Base-by-base conservation (phyloP, 2,113 vertebrate genomes). In the Australoheros scitulus region DNA sequence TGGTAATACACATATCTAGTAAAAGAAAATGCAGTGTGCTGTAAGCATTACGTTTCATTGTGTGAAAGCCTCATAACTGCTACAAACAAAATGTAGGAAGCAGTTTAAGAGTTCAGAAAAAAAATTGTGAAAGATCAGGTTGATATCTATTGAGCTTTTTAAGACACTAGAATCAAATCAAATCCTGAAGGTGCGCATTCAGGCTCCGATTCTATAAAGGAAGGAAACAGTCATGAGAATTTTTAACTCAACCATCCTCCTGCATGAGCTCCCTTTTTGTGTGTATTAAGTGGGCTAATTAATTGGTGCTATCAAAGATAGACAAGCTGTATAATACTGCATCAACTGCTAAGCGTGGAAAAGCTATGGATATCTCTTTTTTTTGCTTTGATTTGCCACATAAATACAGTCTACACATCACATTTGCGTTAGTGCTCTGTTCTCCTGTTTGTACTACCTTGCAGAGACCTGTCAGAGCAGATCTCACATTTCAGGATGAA, bases 401-500 rank as follows among this genome's bases (percentile, higher is more conserved):
- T 60, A 50, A 55, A 85, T 41, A 22, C 60, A 47, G 22, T 11
- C 5, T 11, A 18, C 9, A 65, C 47, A 57, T 32, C 34, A 36
- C 20, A 32, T 77, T 64, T 50, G 52, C 22, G 8, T 79, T 56
- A 56, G 18, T 57, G n/a, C 77, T 81, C 43, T 56, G 52, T 17
- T 18, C n/a, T 43, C 22, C 43, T 65, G 57, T 64, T 81, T 65
- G 58, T 78, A n/a, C 50, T 17, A 59, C 81, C 29, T 74, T 20
- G 8, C 11, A 38, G 76, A 50, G 64, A 0, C 41, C 60, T 11
- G 61, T 56, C 47, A 41, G 52, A 83, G 34, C 59, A 17, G 76
- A 64, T 56, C 76, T 60, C 58, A 79, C 38, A 6, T 83, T 26
- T 76, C 63, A 89, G 81, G 59, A 70, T 80, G 34, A 60, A 70